A percentile compares a stretch with the other conserved stretches of the same genome.
Evolutionary conservation across 2,797 vertebrate species (phyloP).

Genomic region (Oreonectes daqikongensis): DNA sequence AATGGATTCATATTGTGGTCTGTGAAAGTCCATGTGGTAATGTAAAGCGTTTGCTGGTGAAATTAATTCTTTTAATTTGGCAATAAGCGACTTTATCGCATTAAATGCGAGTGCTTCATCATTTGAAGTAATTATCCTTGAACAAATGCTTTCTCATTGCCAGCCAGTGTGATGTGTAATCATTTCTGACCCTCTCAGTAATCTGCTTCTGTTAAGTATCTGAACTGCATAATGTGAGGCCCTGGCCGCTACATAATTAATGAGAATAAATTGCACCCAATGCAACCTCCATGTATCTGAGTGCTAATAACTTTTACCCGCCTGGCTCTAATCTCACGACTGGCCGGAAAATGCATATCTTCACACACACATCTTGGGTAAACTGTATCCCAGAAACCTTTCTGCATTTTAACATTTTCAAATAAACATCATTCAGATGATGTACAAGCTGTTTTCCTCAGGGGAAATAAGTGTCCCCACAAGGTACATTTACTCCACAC

Average conservation of each 20-base stretch:
- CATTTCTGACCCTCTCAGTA: conserved; percentile 90
- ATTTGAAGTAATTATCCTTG: conserved; percentile 92
- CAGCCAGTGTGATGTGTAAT: conserved; percentile 90
- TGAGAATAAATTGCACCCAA: conserved; percentile 75
- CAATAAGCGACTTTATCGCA: conserved; percentile 49
- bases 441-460: not conserved
- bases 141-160: conserved; percentile 88
- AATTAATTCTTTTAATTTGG: conserved; percentile 62
- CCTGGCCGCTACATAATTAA: conserved; percentile 85
- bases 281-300: conserved; percentile 68
- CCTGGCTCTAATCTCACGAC: conserved; percentile 18
- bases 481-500: not conserved
- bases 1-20: conserved; percentile 28
- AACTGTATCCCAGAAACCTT: not conserved
- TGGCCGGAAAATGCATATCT: not conserved
- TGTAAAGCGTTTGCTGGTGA: conserved; percentile 33
- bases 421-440: not conserved
- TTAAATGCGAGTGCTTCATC: conserved; percentile 80
- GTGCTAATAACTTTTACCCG: conserved; percentile 60
- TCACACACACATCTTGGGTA: not conserved
- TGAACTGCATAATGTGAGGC: conserved; percentile 86
- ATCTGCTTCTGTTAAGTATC: conserved; percentile 91
- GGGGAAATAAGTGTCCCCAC: not conserved
- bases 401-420: too few relatives aligned
- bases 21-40: not conserved